Evolutionary conservation across 2,797 vertebrate species (phyloP), one percentile per base, ranked within the genome.

Genomic region (Setipinna tenuifilis): DNA sequence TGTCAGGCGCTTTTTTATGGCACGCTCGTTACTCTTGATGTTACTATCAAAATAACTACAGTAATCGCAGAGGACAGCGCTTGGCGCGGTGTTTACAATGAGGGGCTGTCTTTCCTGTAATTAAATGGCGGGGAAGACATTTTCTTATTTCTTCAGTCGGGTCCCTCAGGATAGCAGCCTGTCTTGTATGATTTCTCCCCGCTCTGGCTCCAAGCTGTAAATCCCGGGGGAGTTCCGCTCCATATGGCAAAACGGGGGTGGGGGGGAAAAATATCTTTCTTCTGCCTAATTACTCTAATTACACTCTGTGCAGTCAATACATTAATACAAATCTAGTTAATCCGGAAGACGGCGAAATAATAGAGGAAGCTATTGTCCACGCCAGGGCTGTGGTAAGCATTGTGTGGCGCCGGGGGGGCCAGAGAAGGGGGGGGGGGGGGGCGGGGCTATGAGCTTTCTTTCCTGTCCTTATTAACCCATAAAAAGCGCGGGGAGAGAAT

Each of bases 391-490:
- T 19, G 71, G 31, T 21, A 21, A 78, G 71, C 35, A 44, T 21
- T 78, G 31, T 78, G 68, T 31, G 25, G 81, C 75, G 48, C 48
- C 75, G 7, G 14, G 50, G 10, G 46, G 10, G 46, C 3, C 4
- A 48, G 46, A 48, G 46, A 48, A 48, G 10, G 46, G 3, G 46
- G 46, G 46, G 10, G 46, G 46, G n/a, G 25, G 28, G 35, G 71
- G 17, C 4, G 19, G 7, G 35, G 31, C 31, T 21, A 83, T 84
- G 86, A 86, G 87, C 86, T 88, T 54, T n/a, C n/a, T n/a, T 54
- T 86, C 87, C 58, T 12, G 85, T 86, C 84, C 80, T 84, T 82
- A 88, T 89, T 87, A 89, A 84, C 87, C 86, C 81, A 89, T 86
- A 81, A 85, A 83, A 85, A 61, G 31, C 61, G 71, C 82, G 81